Percentiles rank a stretch among this genome's conserved stretches.
phyloP scores from a whole-genome alignment of 35 echinoderm and acorn worm species.

The Eucidaris tribuloides region DNA sequence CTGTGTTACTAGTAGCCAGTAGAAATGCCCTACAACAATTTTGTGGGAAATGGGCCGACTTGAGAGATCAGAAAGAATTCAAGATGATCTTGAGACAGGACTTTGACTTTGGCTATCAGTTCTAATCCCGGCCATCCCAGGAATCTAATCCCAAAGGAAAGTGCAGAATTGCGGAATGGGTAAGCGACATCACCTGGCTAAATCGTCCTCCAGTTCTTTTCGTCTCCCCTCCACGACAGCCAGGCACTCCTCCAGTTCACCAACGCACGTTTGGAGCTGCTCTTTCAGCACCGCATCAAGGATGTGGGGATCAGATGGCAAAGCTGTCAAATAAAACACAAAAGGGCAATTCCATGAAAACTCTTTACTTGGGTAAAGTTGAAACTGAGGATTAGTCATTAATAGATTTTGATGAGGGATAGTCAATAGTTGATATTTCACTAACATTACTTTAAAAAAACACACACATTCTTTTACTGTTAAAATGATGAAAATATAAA shows the following conservation, averaged over 20 bases:
- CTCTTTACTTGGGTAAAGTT: background rate
- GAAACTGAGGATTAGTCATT: background rate
- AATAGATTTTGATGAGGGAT: background rate
- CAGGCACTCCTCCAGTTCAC: conserved; percentile 40
- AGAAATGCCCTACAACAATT: background rate
- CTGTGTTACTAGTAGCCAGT: no score
- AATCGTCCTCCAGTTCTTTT: conserved; percentile 46
- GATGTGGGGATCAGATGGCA: conserved; percentile 9
- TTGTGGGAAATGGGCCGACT: background rate
- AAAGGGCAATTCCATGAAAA: background rate
- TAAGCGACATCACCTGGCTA: conserved; percentile 40
- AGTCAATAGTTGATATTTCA: background rate
- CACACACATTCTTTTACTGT: no score
- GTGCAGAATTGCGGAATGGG: no score
- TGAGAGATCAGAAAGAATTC: no score
- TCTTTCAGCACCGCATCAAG: background rate
- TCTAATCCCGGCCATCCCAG: background rate
- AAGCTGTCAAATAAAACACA: background rate
- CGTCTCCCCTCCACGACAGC: conserved; percentile 29
- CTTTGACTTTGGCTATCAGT: background rate
- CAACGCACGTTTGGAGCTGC: background rate
- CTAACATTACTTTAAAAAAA: no score
- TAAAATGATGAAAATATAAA: no score
- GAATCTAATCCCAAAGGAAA: background rate
- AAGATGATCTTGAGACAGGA: no score